These are phyloP conservation scores for Drosophila navojoa DNA, from an alignment of 1,140 invertebrate species.

Conservation along the genomic window DNA sequence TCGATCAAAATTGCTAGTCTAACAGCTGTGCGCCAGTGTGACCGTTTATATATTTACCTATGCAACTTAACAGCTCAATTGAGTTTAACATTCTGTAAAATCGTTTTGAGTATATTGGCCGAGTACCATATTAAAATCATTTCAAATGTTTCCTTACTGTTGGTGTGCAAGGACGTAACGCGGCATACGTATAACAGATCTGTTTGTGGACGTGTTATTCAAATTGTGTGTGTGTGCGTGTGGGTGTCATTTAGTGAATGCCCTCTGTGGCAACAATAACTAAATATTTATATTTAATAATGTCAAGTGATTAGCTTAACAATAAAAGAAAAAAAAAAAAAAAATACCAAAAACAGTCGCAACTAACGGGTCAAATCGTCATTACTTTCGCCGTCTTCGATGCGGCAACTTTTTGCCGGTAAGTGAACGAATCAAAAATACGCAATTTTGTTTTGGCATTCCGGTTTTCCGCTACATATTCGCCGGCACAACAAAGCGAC, in stretches of 20 bases:
- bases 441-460: constrained; percentile 44
- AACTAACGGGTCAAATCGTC: constrained; percentile 13
- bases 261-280: constrained; percentile 34
- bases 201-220: constrained; percentile 27
- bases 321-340: constrained; percentile 13
- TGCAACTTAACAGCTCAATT: constrained; percentile 12
- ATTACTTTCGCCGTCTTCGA: constrained; percentile 12
- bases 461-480: constrained; percentile 52
- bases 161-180: constrained; percentile 35
- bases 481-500: constrained; percentile 70
- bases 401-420: constrained; percentile 47
- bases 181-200: constrained; percentile 16
- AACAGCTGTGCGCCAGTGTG: constrained; percentile 26
- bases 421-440: constrained; percentile 47
- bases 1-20: not conserved
- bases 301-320: constrained; percentile 22
- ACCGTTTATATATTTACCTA: not conserved
- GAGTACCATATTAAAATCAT: constrained; percentile 9
- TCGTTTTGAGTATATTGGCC: constrained; percentile 2
- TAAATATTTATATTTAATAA: constrained; percentile 17
- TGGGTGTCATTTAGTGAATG: constrained; percentile 42
- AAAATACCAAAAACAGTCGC: constrained; percentile 2
- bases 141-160: constrained; percentile 40
- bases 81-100: not conserved
- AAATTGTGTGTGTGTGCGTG: constrained; percentile 18